Conservation (phyloP, 2,797 vertebrate species). For the Amniataba percoides region DNA sequence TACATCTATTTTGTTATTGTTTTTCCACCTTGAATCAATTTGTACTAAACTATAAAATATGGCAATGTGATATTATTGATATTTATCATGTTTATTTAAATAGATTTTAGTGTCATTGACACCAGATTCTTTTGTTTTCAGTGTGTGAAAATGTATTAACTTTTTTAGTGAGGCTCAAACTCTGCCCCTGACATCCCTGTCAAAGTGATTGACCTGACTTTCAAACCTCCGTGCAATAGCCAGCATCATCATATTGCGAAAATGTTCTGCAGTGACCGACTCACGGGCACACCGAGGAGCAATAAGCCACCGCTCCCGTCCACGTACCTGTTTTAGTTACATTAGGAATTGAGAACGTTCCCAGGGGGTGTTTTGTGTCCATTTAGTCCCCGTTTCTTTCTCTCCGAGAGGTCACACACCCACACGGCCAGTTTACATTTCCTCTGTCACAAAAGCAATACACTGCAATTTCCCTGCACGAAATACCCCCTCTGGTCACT, state of each 20-base stretch:
- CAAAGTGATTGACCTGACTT: slow-evolving; percentile 45
- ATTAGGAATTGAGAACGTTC: slow-evolving; percentile 75
- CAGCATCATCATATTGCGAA: slow-evolving; percentile 47
- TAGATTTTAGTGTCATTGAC: neutral
- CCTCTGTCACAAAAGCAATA: slow-evolving; percentile 86
- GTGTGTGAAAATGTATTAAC: neutral
- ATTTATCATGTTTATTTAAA: neutral
- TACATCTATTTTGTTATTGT: neutral
- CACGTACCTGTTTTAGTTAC: slow-evolving; percentile 73
- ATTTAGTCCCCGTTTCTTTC: slow-evolving; percentile 79
- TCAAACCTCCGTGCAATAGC: slow-evolving; percentile 35
- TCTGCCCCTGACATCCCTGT: neutral
- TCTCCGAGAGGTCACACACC: slow-evolving; percentile 83
- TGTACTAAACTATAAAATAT: neutral
- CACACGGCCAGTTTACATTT: slow-evolving; percentile 86
- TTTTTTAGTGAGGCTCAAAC: neutral
- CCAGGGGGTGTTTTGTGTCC: slow-evolving; percentile 85
- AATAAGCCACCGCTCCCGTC: slow-evolving; percentile 58
- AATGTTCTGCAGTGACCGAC: slow-evolving; percentile 44
- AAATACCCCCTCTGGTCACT: slow-evolving; percentile 87
- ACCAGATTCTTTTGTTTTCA: neutral
- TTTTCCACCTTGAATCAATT: neutral
- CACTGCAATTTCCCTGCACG: slow-evolving; percentile 83
- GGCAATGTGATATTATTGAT: too few species aligned
- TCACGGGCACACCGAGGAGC: slow-evolving; percentile 50